Percentiles rank a stretch among this genome's conserved stretches.
Conservation (phyloP, 2,888 invertebrate genomes). For the Muscina levida region DNA sequence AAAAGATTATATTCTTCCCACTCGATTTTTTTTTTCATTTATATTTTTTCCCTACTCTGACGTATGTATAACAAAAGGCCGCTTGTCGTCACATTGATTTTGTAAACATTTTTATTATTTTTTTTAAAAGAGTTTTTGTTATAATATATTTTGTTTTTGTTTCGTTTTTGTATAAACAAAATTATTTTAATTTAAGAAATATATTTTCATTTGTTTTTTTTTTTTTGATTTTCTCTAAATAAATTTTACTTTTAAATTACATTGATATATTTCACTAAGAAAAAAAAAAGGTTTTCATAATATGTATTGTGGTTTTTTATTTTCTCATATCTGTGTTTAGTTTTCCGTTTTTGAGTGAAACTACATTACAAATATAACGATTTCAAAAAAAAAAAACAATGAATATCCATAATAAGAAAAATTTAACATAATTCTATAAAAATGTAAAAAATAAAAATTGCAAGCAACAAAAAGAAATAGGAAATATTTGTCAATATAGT, state of each 20-base stretch:
- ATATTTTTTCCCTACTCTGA: too few relatives aligned
- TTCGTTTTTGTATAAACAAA: slow-evolving; percentile 51
- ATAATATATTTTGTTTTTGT: slow-evolving; percentile 38
- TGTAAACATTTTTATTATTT: slow-evolving; percentile 32
- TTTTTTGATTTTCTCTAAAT: slow-evolving; percentile 43
- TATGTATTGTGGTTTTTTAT: slow-evolving; percentile 37
- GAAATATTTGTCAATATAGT: not conserved
- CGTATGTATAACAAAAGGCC: too few relatives aligned
- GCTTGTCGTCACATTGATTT: slow-evolving; percentile 19
- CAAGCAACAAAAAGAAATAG: not conserved
- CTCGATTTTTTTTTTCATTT: slow-evolving; percentile 23
- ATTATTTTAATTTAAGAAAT: slow-evolving; percentile 48
- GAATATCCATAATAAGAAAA: slow-evolving; percentile 25
- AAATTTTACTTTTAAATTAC: slow-evolving; percentile 60
- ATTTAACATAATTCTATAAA: slow-evolving; percentile 2
- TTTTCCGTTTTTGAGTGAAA: not conserved
- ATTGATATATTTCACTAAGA: slow-evolving; percentile 66
- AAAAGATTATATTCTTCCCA: too few relatives aligned
- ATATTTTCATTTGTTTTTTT: slow-evolving; percentile 46
- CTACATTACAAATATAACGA: slow-evolving; percentile 20
- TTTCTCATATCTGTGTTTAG: too few relatives aligned
- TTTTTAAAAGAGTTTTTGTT: slow-evolving; percentile 14
- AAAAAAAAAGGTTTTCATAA: slow-evolving; percentile 58
- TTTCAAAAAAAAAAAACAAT: slow-evolving; percentile 36
- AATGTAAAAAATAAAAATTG: not conserved